Conservation (phyloP, 2,888 invertebrate species). For the Branchipolynoe longqiensis region DNA sequence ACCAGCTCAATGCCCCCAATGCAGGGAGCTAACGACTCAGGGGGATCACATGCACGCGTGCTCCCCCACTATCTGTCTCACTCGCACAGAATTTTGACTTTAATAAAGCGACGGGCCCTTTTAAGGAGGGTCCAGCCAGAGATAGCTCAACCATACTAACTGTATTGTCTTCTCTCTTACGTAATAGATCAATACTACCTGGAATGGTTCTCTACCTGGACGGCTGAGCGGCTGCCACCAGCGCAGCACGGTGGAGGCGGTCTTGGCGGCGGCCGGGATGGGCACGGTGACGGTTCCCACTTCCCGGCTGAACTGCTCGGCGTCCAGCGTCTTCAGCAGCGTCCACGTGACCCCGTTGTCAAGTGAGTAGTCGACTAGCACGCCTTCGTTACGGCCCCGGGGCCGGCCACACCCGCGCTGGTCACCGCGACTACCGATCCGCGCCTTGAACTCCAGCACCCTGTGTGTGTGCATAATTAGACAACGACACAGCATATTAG, state of each 20-base stretch:
- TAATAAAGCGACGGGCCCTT: too few relatives aligned
- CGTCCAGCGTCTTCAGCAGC: constrained; percentile 70
- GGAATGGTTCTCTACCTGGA: constrained; percentile 77
- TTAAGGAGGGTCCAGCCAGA: too few relatives aligned
- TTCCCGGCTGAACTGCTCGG: constrained; percentile 59
- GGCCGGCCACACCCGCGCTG: constrained; percentile 74
- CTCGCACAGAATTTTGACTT: too few relatives aligned
- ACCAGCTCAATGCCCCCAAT: too few relatives aligned
- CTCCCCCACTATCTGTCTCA: too few relatives aligned
- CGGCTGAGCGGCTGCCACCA: constrained; percentile 82
- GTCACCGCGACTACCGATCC: constrained; percentile 76
- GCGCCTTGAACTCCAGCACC: constrained; percentile 79
- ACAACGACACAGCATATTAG: too few relatives aligned
- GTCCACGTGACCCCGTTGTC: constrained; percentile 80
- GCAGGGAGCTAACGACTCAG: too few relatives aligned
- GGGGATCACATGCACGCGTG: too few relatives aligned
- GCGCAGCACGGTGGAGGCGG: constrained; percentile 79
- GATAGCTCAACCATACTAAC: too few relatives aligned
- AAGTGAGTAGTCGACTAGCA: constrained; percentile 80
- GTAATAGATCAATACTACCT: too few relatives aligned
- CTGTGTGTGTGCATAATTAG: constrained; percentile 67
- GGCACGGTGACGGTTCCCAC: constrained; percentile 71
- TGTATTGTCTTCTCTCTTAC: too few relatives aligned
- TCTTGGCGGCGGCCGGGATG: constrained; percentile 79
- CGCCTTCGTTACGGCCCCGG: constrained; percentile 75